phyloP scores from a whole-genome alignment of 2,797 vertebrate species.

The Dryobates pubescens region DNA sequence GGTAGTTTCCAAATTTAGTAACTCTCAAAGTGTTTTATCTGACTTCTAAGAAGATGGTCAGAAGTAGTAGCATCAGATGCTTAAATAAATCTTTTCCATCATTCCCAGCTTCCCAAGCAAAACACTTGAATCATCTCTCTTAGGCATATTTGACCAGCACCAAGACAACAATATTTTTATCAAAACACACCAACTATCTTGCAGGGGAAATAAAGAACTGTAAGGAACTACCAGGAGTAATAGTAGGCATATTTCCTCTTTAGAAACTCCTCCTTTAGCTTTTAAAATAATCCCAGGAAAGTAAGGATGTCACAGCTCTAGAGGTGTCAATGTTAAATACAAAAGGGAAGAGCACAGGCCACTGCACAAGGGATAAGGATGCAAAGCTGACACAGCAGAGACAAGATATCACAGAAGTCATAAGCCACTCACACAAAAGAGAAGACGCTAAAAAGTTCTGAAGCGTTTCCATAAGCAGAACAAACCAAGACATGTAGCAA shows the following conservation, averaged over 20 bases:
- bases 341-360: not conserved
- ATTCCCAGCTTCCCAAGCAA: not conserved
- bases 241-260: not conserved
- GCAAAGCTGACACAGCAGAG: slow-evolving; percentile 10
- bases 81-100: not conserved
- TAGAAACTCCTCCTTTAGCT: not conserved
- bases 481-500: slow-evolving; percentile 31
- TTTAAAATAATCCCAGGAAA: not conserved
- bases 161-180: not conserved
- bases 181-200: not conserved
- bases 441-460: slow-evolving; percentile 2
- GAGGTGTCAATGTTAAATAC: not conserved
- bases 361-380: not conserved
- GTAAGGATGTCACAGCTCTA: not conserved
- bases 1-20: not conserved
- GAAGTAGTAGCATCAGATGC: not conserved
- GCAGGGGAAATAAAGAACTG: not conserved
- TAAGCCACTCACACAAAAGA: not conserved
- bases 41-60: not conserved
- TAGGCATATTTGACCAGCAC: not conserved
- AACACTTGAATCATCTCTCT: not conserved
- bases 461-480: slow-evolving; percentile 31
- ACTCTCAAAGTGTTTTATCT: not conserved
- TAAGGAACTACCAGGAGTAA: not conserved
- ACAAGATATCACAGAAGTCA: not conserved